phyloP scores from a whole-genome alignment of 2,113 vertebrate species.

The Pelecanoides urinatrix region DNA sequence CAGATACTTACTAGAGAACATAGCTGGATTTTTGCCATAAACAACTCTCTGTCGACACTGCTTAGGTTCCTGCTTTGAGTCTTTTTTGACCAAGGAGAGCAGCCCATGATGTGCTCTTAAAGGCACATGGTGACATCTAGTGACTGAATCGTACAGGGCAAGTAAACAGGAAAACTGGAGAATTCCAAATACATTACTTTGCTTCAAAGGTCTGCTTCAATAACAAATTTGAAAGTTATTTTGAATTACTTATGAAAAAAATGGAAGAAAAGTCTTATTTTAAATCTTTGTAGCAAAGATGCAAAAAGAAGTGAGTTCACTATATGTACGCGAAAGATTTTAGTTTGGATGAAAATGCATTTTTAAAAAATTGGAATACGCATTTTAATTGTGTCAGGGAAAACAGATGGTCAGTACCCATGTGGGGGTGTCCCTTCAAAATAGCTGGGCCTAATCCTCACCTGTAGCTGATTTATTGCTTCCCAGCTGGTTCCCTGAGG shows the following conservation, averaged over 20 bases:
- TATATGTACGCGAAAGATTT: neutral
- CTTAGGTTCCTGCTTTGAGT: neutral
- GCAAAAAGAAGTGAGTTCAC: neutral
- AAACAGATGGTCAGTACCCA: neutral
- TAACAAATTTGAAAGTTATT: neutral
- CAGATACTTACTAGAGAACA: neutral
- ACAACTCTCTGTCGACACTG: accelerated
- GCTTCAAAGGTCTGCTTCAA: neutral
- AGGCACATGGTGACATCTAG: neutral
- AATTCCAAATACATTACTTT: accelerated
- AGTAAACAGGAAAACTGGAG: neutral
- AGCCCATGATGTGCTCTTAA: accelerated
- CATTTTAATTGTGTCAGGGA: neutral
- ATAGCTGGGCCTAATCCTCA: neutral
- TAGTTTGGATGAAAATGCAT: neutral
- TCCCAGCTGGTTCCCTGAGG: neutral
- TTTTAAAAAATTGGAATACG: neutral
- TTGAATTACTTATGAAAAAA: neutral
- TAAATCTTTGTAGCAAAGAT: no score
- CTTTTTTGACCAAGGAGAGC: neutral
- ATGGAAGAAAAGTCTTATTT: neutral
- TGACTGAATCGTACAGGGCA: neutral
- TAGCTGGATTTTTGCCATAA: neutral
- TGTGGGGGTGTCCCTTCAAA: neutral
- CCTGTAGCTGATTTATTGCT: neutral